Conservation (phyloP, 2,797 vertebrate genomes). For the Euphonia xanthogaster region DNA sequence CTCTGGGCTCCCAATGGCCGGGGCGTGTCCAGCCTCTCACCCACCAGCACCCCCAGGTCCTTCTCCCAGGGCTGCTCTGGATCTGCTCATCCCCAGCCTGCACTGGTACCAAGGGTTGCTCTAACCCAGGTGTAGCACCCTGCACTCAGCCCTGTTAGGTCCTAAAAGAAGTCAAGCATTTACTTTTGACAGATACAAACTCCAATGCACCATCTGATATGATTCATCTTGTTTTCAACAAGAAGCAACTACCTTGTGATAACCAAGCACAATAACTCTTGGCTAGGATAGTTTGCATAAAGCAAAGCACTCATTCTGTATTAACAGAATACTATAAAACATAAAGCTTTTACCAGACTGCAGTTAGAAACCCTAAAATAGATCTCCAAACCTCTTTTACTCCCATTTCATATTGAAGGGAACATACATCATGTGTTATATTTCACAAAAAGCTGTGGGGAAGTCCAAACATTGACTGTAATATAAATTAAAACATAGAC, state of each 20-base stretch:
- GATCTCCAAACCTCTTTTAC: background rate
- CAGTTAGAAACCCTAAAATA: background rate
- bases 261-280: background rate
- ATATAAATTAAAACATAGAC: background rate
- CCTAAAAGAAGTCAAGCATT: background rate
- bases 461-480: background rate
- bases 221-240: background rate
- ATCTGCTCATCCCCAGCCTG: rapidly evolving
- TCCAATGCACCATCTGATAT: background rate
- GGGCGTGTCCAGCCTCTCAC: background rate
- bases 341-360: background rate
- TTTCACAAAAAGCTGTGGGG: background rate
- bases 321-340: background rate
- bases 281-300: background rate
- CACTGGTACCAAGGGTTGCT: rapidly evolving
- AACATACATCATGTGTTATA: background rate
- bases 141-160: background rate
- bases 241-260: background rate
- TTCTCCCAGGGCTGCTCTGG: background rate
- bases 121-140: background rate
- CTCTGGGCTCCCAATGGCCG: background rate
- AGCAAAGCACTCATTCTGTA: background rate
- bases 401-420: background rate
- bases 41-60: background rate
- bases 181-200: background rate